phyloP scores from a whole-genome alignment of 2,888 invertebrate genomes.

The Campoplex nolae region DNA sequence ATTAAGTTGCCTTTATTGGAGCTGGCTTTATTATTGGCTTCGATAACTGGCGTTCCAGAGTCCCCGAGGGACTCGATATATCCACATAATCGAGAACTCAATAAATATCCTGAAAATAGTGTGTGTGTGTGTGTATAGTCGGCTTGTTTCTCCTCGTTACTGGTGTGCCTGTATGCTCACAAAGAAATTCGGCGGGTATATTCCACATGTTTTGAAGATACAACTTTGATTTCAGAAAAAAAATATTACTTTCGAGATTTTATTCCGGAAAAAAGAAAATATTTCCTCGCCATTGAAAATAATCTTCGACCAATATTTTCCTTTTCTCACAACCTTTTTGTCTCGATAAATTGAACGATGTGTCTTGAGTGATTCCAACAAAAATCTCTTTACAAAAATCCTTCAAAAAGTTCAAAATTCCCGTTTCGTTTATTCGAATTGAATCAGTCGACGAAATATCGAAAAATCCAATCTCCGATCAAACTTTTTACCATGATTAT shows the following conservation, averaged over 20 bases:
- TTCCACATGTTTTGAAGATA: not conserved
- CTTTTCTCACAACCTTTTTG: not conserved
- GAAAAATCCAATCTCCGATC: not conserved
- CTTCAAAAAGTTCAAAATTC: not conserved
- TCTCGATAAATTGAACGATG: not conserved
- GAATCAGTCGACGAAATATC: not conserved
- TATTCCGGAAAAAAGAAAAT: not conserved
- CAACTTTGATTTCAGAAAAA: conserved; percentile 1
- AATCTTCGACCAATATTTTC: not conserved
- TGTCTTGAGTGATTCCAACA: not conserved
- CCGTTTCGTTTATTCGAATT: not conserved
- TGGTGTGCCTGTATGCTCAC: not conserved
- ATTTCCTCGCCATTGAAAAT: not conserved
- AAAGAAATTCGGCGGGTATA: conserved; percentile 3
- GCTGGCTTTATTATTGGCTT: conserved; percentile 41
- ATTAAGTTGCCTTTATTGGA: conserved; percentile 35
- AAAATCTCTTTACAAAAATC: not conserved
- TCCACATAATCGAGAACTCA: conserved; percentile 35
- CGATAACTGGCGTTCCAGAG: conserved; percentile 45
- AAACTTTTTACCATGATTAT: not conserved
- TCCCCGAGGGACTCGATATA: conserved; percentile 35
- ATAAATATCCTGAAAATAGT: conserved; percentile 32
- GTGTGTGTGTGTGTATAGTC: not conserved
- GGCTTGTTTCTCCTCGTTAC: conserved; percentile 2
- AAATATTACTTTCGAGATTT: not conserved